phyloP scores from a whole-genome alignment of 2,113 vertebrate genomes.

The Argyrosomus japonicus region DNA sequence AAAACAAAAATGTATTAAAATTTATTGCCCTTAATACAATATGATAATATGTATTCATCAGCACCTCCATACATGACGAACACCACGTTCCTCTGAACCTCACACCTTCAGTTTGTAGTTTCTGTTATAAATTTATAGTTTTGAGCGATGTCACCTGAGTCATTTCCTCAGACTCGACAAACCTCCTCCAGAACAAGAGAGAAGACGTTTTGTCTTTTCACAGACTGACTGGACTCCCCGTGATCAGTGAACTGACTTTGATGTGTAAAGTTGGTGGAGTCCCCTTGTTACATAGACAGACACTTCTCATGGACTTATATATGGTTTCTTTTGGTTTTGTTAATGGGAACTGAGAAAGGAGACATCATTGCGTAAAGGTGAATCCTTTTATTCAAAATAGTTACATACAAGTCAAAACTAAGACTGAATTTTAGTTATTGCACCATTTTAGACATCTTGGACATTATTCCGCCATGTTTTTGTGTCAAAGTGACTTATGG shows the following conservation, averaged over 20 bases:
- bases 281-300: not conserved
- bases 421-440: not conserved
- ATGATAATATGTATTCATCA: not conserved
- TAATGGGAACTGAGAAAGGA: not conserved
- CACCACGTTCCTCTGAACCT: not conserved
- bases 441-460: no score
- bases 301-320: no score
- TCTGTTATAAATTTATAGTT: not conserved
- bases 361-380: not conserved
- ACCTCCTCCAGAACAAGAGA: not conserved
- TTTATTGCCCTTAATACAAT: not conserved
- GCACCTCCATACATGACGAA: not conserved
- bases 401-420: not conserved
- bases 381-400: not conserved
- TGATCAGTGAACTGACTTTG: not conserved
- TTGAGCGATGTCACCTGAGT: not conserved
- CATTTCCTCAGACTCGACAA: slow-evolving; percentile 14
- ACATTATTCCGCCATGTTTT: no score
- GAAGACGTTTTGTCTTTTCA: not conserved
- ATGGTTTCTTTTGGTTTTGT: no score
- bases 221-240: not conserved
- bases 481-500: no score
- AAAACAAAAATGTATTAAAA: not conserved
- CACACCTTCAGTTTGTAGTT: not conserved
- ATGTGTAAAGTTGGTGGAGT: not conserved